Evolutionary conservation across 2,113 vertebrate genomes (phyloP).

Genomic region (Caranx ignobilis): DNA sequence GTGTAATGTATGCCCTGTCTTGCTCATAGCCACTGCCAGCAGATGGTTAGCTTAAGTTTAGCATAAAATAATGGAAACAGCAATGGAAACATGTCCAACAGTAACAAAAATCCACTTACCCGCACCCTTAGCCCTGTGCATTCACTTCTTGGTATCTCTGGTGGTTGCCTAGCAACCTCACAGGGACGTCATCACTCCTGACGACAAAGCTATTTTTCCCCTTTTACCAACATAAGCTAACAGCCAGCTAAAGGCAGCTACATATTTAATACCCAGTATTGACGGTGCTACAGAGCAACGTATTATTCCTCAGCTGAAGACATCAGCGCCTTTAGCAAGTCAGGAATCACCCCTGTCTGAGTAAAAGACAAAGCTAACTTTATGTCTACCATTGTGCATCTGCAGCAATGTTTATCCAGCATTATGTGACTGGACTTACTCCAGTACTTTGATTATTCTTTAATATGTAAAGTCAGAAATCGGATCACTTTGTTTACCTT

Average conservation of each 20-base stretch:
- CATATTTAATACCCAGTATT: no score
- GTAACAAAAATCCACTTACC: background rate
- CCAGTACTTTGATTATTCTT: background rate
- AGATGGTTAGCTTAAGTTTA: background rate
- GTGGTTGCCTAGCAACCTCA: background rate
- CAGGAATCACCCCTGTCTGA: background rate
- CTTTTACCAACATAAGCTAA: background rate
- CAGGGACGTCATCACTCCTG: background rate
- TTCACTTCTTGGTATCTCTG: background rate
- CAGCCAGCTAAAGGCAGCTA: no score
- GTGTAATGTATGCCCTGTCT: background rate
- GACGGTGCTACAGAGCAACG: no score
- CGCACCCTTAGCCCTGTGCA: background rate
- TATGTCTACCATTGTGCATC: background rate
- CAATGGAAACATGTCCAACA: background rate
- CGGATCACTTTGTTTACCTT: constrained; percentile 67
- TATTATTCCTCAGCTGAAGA: no score
- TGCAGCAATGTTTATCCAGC: background rate
- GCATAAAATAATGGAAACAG: background rate
- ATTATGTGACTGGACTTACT: background rate
- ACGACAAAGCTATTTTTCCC: no score
- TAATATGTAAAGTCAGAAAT: background rate
- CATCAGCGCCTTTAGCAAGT: no score
- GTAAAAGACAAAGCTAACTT: background rate
- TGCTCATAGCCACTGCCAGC: no score